These are phyloP conservation scores for Mormyrus proboscirostris DNA, from an alignment of 2,797 vertebrate genomes.

Conservation along the genomic window DNA sequence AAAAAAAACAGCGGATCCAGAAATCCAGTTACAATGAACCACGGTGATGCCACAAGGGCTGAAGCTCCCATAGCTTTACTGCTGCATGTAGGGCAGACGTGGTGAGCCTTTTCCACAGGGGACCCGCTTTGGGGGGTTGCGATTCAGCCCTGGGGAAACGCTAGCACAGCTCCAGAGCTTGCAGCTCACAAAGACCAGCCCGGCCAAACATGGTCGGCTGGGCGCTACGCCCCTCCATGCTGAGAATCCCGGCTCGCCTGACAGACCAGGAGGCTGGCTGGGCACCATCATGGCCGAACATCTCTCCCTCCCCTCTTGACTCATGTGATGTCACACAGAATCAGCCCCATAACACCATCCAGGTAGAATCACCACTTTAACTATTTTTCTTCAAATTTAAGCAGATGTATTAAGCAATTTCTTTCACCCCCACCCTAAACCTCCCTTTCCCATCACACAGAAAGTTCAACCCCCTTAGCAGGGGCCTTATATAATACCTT, in stretches of 20 bases:
- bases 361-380: background rate
- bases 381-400: background rate
- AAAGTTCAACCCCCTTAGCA: background rate
- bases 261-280: background rate
- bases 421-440: background rate
- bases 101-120: too few species aligned
- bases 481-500: background rate
- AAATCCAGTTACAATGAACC: background rate
- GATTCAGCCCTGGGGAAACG: background rate
- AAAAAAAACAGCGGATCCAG: background rate
- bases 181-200: background rate
- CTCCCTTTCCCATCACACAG: background rate
- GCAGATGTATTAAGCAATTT: background rate
- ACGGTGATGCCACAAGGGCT: background rate
- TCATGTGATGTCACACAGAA: background rate
- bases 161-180: background rate
- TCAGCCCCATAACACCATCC: background rate
- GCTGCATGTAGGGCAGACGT: background rate
- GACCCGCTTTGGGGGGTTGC: background rate
- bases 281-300: background rate
- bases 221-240: background rate
- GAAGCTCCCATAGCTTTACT: background rate
- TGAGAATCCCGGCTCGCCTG: background rate
- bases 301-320: background rate
- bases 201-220: background rate